phyloP scores from a whole-genome alignment of 2,888 invertebrate species.

The Lordiphosa fenestrarum region DNA sequence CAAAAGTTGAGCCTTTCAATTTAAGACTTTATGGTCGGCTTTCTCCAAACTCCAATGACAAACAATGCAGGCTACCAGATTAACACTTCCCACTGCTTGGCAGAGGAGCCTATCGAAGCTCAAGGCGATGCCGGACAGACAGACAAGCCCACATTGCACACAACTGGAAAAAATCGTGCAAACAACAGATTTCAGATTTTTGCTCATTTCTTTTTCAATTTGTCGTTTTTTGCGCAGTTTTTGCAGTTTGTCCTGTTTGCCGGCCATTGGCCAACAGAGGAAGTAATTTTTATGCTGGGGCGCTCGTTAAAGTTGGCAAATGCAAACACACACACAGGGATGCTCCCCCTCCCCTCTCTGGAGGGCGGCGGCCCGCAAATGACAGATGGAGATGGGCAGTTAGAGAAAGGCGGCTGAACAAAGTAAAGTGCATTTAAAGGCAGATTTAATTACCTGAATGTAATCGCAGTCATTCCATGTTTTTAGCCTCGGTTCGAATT shows the following conservation, averaged over 20 bases:
- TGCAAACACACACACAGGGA: slow-evolving; percentile 33
- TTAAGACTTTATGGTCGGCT: slow-evolving; percentile 20
- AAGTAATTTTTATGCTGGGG: slow-evolving; percentile 58
- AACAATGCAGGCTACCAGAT: slow-evolving; percentile 66
- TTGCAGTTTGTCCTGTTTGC: slow-evolving; percentile 39
- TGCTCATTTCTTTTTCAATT: slow-evolving; percentile 59
- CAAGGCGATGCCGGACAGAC: slow-evolving; percentile 46
- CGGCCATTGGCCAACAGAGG: slow-evolving; percentile 58
- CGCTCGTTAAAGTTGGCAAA: slow-evolving; percentile 60
- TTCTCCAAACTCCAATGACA: slow-evolving; percentile 35
- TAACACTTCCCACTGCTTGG: slow-evolving; percentile 62
- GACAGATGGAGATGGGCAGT: slow-evolving; percentile 4
- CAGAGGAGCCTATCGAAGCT: slow-evolving; percentile 59
- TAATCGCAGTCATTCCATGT: slow-evolving; percentile 93
- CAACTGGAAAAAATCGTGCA: slow-evolving; percentile 31
- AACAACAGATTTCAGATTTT: slow-evolving; percentile 61
- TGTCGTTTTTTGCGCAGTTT: slow-evolving; percentile 61
- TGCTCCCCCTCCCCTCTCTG: background rate
- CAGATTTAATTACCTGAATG: slow-evolving; percentile 83
- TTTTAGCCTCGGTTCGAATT: slow-evolving; percentile 81
- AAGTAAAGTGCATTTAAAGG: slow-evolving; percentile 53
- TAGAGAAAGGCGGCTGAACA: slow-evolving; percentile 25
- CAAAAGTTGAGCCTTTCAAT: slow-evolving; percentile 35
- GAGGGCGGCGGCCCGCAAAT: background rate
- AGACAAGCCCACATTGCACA: slow-evolving; percentile 23